Evolutionary conservation across 2,797 vertebrate genomes (phyloP).

Genomic region (Hozukius guyotensis): DNA sequence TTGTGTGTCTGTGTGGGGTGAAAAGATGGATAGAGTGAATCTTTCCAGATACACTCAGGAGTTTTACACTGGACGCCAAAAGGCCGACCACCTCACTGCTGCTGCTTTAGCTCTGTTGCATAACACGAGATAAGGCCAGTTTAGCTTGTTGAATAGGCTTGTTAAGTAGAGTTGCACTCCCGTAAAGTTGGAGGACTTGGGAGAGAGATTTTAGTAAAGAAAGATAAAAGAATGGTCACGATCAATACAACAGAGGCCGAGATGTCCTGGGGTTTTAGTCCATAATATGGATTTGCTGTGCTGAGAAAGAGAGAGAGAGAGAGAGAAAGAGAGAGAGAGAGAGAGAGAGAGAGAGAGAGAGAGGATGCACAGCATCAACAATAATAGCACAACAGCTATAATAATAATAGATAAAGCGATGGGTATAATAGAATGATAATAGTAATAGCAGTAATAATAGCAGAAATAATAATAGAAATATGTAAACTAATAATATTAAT

Average conservation of each 20-base stretch:
- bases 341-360: no score
- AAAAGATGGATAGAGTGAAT: constrained; percentile 22
- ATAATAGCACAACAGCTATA: no score
- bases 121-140: constrained; percentile 29
- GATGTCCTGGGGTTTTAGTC: not conserved
- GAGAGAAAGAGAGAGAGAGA: no score
- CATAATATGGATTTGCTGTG: not conserved
- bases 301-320: not conserved
- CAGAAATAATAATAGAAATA: no score
- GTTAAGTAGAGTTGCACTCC: not conserved
- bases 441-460: no score
- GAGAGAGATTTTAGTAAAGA: not conserved
- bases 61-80: constrained; percentile 1
- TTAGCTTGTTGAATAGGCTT: not conserved
- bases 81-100: constrained; percentile 27
- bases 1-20: constrained; percentile 38
- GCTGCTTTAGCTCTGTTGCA: constrained; percentile 12
- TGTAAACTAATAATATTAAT: no score
- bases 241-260: not conserved
- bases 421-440: no score
- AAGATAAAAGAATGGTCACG: not conserved
- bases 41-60: constrained; percentile 17
- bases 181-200: not conserved
- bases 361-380: no score
- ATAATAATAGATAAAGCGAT: no score